A percentile compares a stretch with the other conserved stretches of the same genome.
Conservation (phyloP, 2,113 vertebrate species). For the Pollimyrus isidori region DNA sequence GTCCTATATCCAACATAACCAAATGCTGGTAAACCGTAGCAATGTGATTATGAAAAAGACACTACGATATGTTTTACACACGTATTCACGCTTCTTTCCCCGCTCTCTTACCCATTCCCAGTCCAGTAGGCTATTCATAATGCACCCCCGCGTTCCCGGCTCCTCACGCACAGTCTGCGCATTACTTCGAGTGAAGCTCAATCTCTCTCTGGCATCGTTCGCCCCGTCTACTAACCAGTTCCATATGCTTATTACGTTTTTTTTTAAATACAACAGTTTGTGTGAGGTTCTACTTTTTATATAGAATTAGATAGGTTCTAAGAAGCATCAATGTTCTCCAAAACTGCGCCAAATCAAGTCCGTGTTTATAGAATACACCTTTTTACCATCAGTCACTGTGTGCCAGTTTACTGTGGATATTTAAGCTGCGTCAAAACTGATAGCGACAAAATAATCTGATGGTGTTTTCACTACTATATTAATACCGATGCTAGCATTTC, state of each 20-base stretch:
- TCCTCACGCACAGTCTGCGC: conserved; percentile 14
- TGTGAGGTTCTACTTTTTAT: conserved; percentile 1
- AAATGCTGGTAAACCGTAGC: not conserved
- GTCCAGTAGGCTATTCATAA: not conserved
- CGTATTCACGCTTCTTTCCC: not conserved
- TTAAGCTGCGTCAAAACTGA: not conserved
- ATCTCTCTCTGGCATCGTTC: conserved; percentile 37
- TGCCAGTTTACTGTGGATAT: not conserved
- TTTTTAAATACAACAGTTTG: not conserved
- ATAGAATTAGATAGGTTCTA: not conserved
- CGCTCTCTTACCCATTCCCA: no score
- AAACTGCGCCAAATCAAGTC: not conserved
- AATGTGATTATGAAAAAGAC: not conserved
- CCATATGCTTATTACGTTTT: conserved; percentile 47
- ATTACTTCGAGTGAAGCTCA: conserved; percentile 20
- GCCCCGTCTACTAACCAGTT: conserved; percentile 54
- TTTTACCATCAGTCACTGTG: not conserved
- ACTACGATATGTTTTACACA: no score
- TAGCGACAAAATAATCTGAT: not conserved
- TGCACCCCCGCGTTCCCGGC: not conserved
- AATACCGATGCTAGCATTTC: not conserved
- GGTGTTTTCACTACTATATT: not conserved
- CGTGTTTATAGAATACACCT: not conserved
- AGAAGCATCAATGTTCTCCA: not conserved
- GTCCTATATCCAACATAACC: not conserved